Evolutionary conservation across 2,888 invertebrate species (phyloP).

Genomic region (Gari tellinella): DNA sequence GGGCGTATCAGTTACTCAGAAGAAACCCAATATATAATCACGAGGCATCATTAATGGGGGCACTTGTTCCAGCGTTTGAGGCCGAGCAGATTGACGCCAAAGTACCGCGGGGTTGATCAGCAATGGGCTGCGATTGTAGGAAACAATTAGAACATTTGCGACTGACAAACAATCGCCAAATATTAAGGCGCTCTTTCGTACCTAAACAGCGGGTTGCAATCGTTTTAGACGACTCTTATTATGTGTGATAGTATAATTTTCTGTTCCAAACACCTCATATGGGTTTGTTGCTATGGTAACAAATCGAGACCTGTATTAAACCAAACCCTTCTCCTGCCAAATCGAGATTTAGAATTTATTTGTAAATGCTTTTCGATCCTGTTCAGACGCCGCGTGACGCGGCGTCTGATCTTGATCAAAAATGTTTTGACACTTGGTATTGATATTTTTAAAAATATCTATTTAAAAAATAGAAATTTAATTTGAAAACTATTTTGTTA

Average conservation of each 20-base stretch:
- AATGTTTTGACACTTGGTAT: too few relatives aligned
- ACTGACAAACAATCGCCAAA: constrained; percentile 11
- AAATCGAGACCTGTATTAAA: constrained; percentile 15
- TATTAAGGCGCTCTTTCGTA: constrained; percentile 45
- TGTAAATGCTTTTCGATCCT: too few relatives aligned
- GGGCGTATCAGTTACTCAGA: constrained; percentile 30
- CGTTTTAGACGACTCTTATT: constrained; percentile 31
- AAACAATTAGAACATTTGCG: too few relatives aligned
- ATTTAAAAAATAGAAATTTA: too few relatives aligned
- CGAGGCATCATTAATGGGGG: constrained; percentile 47
- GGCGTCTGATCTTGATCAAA: too few relatives aligned
- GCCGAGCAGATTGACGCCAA: constrained; percentile 26
- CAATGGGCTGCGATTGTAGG: too few relatives aligned
- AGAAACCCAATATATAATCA: constrained; percentile 42
- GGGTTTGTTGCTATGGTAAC: constrained; percentile 38
- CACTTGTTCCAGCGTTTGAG: constrained; percentile 25
- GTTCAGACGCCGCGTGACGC: too few relatives aligned
- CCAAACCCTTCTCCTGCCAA: too few relatives aligned
- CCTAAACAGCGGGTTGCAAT: constrained; percentile 32
- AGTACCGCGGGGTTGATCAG: constrained; percentile 3
- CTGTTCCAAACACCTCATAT: constrained; percentile 30
- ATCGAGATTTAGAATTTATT: too few relatives aligned
- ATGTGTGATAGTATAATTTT: constrained; percentile 52
- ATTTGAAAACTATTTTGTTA: too few relatives aligned
- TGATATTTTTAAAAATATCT: too few relatives aligned